A percentile compares a stretch with the other conserved stretches of the same genome.
Conservation (phyloP, 2,888 invertebrate genomes). For the Sinodicranocentrus sp. region DNA sequence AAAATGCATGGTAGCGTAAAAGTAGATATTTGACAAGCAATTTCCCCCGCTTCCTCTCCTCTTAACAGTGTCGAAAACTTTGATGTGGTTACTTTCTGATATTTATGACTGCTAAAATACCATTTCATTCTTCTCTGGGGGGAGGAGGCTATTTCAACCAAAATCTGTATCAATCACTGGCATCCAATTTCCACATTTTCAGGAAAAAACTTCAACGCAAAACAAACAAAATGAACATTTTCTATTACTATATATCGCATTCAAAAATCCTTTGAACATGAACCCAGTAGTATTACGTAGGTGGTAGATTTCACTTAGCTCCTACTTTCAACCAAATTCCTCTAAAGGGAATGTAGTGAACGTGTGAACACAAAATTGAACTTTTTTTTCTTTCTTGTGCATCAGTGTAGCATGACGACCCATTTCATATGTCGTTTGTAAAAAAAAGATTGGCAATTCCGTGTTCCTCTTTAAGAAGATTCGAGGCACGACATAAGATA, state of each 20-base stretch:
- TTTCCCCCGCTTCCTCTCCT: neutral
- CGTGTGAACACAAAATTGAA: conserved; percentile 12
- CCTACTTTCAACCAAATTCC: neutral
- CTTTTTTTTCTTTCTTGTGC: neutral
- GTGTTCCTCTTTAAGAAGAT: neutral
- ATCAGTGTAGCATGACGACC: neutral
- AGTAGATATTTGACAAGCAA: no score
- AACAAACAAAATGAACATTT: neutral
- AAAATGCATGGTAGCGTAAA: no score
- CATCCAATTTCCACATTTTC: conserved; percentile 1
- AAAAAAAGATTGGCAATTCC: neutral
- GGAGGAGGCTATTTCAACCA: no score
- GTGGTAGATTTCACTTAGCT: neutral
- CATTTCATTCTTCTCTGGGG: no score
- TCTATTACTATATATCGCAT: no score
- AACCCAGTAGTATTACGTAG: neutral
- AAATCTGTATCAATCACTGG: neutral
- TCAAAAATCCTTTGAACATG: no score
- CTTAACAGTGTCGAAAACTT: no score
- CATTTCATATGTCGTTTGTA: neutral
- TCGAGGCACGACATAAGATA: neutral
- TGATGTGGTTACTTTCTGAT: neutral
- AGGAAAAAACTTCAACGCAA: neutral
- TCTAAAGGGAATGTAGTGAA: neutral
- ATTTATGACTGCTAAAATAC: neutral